A percentile compares a stretch with the other conserved stretches of the same genome.
These are phyloP conservation scores for Osmerus mordax DNA, from an alignment of 2,113 vertebrate species.

Conservation along the genomic window DNA sequence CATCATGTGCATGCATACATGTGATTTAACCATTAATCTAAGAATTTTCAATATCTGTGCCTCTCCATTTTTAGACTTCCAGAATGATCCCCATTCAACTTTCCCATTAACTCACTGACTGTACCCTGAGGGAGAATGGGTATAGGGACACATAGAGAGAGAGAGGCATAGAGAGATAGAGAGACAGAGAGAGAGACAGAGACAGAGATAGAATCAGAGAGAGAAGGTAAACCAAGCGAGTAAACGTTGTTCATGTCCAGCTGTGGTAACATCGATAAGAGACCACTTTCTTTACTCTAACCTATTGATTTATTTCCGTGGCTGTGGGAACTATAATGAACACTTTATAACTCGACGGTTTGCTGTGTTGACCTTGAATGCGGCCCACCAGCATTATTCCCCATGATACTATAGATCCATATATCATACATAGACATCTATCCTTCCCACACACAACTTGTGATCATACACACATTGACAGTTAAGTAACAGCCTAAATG, in stretches of 20 bases:
- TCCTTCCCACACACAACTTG: background rate
- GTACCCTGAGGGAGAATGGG: too few species aligned
- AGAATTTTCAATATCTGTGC: too few species aligned
- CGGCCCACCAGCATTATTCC: background rate
- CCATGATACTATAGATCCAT: background rate
- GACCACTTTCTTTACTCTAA: background rate
- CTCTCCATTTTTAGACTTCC: too few species aligned
- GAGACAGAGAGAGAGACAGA: too few species aligned
- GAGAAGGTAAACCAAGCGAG: too few species aligned
- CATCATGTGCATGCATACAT: too few species aligned
- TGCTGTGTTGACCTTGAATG: slow-evolving; percentile 7
- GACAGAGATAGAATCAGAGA: too few species aligned
- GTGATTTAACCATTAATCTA: too few species aligned
- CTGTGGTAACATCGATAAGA: slow-evolving; percentile 9
- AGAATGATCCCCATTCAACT: too few species aligned
- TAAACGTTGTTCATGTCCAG: slow-evolving; percentile 6
- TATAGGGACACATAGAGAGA: background rate
- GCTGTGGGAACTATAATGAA: slow-evolving; percentile 13
- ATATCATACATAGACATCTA: background rate
- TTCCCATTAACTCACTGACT: too few species aligned
- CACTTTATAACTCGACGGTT: slow-evolving; percentile 12
- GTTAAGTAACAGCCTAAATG: too few species aligned
- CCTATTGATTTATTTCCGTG: slow-evolving; percentile 15
- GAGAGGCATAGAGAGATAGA: background rate
- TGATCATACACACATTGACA: background rate